Evolutionary conservation across 2,113 vertebrate genomes (phyloP).

Genomic region (Chlorocebus sabaeus): DNA sequence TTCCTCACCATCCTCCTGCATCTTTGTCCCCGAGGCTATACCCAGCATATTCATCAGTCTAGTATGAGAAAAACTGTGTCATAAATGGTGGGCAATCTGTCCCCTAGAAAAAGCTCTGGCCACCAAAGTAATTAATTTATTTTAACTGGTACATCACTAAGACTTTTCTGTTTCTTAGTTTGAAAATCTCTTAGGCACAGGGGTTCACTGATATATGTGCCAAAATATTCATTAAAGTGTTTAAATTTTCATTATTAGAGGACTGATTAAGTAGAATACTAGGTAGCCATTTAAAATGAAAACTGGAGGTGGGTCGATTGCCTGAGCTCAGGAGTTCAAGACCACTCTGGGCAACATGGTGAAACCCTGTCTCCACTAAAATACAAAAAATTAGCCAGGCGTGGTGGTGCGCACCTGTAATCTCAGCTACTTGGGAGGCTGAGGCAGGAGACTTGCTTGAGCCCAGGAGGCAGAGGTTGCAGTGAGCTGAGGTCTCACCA

Average conservation of each 20-base stretch:
- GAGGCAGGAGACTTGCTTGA: no score
- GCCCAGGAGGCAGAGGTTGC: no score
- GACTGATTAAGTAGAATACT: background rate
- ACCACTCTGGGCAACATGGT: no score
- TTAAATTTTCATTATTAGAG: background rate
- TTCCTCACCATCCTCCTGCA: background rate
- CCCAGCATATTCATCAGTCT: background rate
- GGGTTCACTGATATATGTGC: background rate
- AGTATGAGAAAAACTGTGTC: background rate
- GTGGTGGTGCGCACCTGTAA: no score
- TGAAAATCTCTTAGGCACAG: conserved; percentile 2
- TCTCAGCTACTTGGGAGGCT: no score
- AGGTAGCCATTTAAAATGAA: background rate
- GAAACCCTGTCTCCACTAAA: no score
- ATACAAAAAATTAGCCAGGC: no score
- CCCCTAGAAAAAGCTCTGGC: background rate
- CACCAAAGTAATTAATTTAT: background rate
- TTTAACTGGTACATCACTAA: background rate
- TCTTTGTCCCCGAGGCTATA: background rate
- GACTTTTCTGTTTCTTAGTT: background rate
- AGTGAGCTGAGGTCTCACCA: no score
- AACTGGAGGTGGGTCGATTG: background rate
- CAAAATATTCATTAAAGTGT: background rate
- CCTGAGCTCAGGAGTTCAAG: no score
- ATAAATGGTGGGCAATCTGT: background rate